Conservation (phyloP, 2,113 vertebrate species). For the Hippocampus guttulatus region DNA sequence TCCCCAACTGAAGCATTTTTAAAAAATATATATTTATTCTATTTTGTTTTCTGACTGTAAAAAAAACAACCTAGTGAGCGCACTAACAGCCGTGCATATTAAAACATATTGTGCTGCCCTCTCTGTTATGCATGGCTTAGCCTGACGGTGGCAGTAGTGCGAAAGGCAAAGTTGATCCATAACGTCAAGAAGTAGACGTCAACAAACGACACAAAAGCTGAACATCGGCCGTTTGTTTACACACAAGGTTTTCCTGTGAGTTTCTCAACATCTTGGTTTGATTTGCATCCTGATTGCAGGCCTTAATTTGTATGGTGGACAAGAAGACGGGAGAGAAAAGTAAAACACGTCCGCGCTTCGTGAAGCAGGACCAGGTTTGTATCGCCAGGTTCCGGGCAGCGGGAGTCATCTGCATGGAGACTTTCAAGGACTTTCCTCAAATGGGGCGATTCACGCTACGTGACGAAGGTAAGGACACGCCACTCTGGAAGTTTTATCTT, state of each 20-base stretch:
- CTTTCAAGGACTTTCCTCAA: conserved; percentile 99
- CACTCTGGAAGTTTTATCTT: not conserved
- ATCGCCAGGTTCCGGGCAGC: conserved; percentile 92
- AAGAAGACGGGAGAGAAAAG: conserved; percentile 98
- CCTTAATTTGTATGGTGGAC: conserved; percentile 99
- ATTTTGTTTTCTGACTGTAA: too few relatives aligned
- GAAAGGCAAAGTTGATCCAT: not conserved
- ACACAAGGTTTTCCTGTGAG: too few relatives aligned
- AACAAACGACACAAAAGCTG: too few relatives aligned
- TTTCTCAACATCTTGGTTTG: not conserved
- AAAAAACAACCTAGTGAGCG: not conserved
- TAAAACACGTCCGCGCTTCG: conserved; percentile 95
- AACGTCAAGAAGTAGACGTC: not conserved
- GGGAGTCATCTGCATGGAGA: conserved; percentile 98
- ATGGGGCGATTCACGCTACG: conserved; percentile 98
- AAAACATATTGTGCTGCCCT: not conserved
- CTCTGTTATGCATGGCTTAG: not conserved
- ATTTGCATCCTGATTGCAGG: conserved; percentile 64
- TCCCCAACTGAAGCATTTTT: not conserved
- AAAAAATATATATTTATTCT: not conserved
- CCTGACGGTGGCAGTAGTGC: not conserved
- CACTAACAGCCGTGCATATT: not conserved
- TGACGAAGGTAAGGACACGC: conserved; percentile 84
- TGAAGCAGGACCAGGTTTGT: conserved; percentile 98
- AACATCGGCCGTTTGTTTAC: too few relatives aligned